phyloP scores from a whole-genome alignment of 2,888 invertebrate species.

The Melanostoma scalare region DNA sequence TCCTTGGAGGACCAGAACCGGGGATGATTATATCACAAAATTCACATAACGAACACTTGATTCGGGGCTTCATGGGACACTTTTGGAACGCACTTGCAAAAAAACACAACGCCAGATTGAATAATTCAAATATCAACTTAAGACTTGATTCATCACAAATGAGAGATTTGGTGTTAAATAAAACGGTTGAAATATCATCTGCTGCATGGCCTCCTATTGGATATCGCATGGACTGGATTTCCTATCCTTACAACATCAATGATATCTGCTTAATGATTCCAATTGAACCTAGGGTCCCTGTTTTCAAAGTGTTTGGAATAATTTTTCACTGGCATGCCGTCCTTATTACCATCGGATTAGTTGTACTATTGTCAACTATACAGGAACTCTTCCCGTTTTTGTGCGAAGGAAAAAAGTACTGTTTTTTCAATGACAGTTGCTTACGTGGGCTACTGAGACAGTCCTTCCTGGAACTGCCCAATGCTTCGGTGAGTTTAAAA shows the following conservation, averaged over 20 bases:
- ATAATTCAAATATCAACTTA: slow-evolving; percentile 48
- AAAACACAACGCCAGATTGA: slow-evolving; percentile 75
- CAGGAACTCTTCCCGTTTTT: slow-evolving; percentile 1
- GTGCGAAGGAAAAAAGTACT: slow-evolving; percentile 6
- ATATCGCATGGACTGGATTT: slow-evolving; percentile 59
- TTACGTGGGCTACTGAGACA: slow-evolving; percentile 7
- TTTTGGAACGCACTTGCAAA: slow-evolving; percentile 75
- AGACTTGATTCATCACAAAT: slow-evolving; percentile 69
- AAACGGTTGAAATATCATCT: slow-evolving; percentile 76
- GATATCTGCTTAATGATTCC: slow-evolving; percentile 78
- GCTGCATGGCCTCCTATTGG: slow-evolving; percentile 73
- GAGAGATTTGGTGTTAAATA: slow-evolving; percentile 74
- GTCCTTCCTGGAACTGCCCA: background rate
- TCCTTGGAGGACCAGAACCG: background rate
- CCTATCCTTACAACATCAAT: slow-evolving; percentile 76
- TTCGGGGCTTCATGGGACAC: slow-evolving; percentile 77
- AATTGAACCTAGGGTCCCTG: slow-evolving; percentile 77
- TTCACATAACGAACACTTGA: background rate
- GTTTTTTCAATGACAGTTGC: slow-evolving; percentile 13
- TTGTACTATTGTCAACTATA: slow-evolving; percentile 72
- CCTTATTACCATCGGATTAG: slow-evolving; percentile 69
- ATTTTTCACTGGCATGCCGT: slow-evolving; percentile 77
- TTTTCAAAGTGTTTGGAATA: slow-evolving; percentile 75
- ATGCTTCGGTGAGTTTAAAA: background rate
- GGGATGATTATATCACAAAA: background rate